Conservation (phyloP, 2,113 vertebrate species). For the Periophthalmodon schlosseri region DNA sequence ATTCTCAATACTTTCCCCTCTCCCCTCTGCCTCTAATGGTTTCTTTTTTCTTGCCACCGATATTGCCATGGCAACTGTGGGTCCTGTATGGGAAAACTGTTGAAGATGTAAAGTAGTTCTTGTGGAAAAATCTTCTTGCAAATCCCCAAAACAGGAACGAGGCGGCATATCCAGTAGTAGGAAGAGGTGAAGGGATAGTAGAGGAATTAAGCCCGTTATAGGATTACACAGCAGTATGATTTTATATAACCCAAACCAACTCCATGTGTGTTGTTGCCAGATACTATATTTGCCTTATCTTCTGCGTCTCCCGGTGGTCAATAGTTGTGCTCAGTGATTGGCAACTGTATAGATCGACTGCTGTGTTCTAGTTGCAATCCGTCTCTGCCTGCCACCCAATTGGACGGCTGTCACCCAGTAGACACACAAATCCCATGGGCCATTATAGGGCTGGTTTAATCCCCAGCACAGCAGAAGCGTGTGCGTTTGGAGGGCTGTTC, state of each 20-base stretch:
- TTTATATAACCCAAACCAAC: conserved; percentile 16
- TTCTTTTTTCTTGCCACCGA: conserved; percentile 29
- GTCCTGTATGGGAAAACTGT: conserved; percentile 61
- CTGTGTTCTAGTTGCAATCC: conserved; percentile 62
- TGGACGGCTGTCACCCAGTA: conserved; percentile 66
- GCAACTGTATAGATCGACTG: conserved; percentile 57
- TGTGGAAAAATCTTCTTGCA: conserved; percentile 67
- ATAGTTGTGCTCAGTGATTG: conserved; percentile 66
- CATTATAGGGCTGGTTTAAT: conserved; percentile 74
- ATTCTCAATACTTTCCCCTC: conserved; percentile 54
- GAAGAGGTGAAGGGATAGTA: conserved; percentile 43
- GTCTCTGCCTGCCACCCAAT: conserved; percentile 67
- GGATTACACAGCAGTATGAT: conserved; percentile 48
- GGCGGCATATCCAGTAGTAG: conserved; percentile 55
- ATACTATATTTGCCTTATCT: conserved; percentile 47
- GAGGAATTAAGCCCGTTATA: conserved; percentile 54
- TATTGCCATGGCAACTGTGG: conserved; percentile 77
- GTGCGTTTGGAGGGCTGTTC: conserved; percentile 66
- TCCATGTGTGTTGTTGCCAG: conserved; percentile 44
- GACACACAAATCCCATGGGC: conserved; percentile 73
- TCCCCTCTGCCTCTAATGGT: not conserved
- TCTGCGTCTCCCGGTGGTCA: conserved; percentile 32
- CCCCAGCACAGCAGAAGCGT: conserved; percentile 60
- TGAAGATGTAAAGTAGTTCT: conserved; percentile 65
- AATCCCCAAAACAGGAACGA: conserved; percentile 72